phyloP scores from a whole-genome alignment of 2,113 vertebrate genomes.

The Poeciliopsis occidentalis region DNA sequence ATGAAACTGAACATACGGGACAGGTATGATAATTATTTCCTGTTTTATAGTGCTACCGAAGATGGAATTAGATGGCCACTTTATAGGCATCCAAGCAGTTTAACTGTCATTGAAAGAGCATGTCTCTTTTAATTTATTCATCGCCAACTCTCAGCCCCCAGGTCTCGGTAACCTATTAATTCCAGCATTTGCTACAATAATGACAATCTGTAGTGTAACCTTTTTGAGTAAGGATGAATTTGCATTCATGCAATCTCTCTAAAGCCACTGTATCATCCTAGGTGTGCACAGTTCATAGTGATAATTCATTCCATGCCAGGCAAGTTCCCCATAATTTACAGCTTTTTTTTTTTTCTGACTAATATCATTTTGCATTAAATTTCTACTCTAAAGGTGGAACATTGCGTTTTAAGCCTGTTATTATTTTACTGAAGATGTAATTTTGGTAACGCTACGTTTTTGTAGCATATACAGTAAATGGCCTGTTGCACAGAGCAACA shows the following conservation, averaged over 20 bases:
- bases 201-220: conserved; percentile 50
- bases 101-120: conserved; percentile 8
- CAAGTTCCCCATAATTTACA: conserved; percentile 16
- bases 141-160: neutral
- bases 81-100: conserved; percentile 13
- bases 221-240: conserved; percentile 48
- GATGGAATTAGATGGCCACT: conserved; percentile 1
- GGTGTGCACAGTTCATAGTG: conserved; percentile 39
- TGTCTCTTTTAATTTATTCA: conserved; percentile 20
- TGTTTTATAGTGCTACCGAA: conserved; percentile 22
- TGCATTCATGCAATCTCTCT: conserved; percentile 44
- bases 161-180: conserved; percentile 48
- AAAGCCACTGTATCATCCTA: conserved; percentile 22
- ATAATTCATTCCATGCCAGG: conserved; percentile 17
- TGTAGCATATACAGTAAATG: neutral
- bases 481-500: neutral
- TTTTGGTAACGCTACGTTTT: neutral
- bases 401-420: conserved; percentile 1
- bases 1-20: conserved; percentile 81
- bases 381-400: neutral
- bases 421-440: conserved; percentile 5
- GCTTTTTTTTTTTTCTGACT: conserved; percentile 11
- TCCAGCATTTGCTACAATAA: conserved; percentile 21
- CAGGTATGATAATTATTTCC: conserved; percentile 69
- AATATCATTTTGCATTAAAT: neutral